phyloP scores from a whole-genome alignment of 2,888 invertebrate genomes.

The Trissolcus brochymenae region DNA sequence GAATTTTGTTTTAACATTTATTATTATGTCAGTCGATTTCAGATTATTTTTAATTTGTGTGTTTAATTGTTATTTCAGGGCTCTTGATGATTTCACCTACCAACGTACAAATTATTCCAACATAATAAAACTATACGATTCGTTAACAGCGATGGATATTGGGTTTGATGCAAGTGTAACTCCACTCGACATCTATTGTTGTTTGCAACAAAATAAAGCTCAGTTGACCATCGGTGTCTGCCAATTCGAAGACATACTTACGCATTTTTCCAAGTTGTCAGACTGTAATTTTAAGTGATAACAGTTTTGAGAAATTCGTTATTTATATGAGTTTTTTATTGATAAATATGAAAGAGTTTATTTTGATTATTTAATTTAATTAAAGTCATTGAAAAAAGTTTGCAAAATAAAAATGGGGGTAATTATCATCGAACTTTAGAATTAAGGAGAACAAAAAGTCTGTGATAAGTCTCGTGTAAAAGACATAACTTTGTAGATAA shows the following conservation, averaged over 20 bases:
- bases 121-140: constrained; percentile 63
- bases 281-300: constrained; percentile 3
- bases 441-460: not conserved
- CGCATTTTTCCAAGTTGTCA: constrained; percentile 68
- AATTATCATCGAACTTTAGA: not conserved
- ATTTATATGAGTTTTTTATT: not conserved
- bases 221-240: constrained; percentile 64
- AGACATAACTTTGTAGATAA: constrained; percentile 5
- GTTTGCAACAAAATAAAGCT: constrained; percentile 65
- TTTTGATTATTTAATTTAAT: not conserved
- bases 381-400: not conserved
- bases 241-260: constrained; percentile 69
- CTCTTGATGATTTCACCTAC: constrained; percentile 62
- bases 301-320: not conserved
- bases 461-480: constrained; percentile 1
- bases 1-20: not conserved
- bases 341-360: not conserved
- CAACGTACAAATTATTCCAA: constrained; percentile 59
- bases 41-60: not conserved
- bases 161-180: not conserved
- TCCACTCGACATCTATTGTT: constrained; percentile 68
- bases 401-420: not conserved
- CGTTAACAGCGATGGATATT: constrained; percentile 47
- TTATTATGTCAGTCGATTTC: not conserved
- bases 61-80: constrained; percentile 58